phyloP scores from a whole-genome alignment of 2,797 vertebrate genomes.

The Ficedula albicollis region DNA sequence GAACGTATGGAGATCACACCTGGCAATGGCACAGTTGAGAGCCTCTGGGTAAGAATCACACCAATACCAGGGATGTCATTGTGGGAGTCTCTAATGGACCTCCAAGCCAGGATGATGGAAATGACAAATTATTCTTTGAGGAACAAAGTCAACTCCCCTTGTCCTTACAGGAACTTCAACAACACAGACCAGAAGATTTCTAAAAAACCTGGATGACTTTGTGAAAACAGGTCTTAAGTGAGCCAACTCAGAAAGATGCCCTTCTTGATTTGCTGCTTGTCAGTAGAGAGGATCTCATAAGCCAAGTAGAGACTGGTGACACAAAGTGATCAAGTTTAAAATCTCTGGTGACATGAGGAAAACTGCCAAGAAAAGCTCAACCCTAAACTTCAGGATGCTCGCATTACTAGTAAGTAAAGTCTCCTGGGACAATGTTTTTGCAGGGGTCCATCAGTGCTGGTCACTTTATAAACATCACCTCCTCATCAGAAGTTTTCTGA shows the following conservation, averaged over 20 bases:
- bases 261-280: neutral
- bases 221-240: neutral
- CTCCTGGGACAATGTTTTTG: neutral
- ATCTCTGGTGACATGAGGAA: neutral
- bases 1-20: neutral
- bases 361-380: neutral
- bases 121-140: neutral
- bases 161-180: neutral
- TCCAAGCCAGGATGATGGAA: neutral
- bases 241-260: neutral
- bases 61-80: neutral
- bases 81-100: neutral
- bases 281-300: neutral
- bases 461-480: neutral
- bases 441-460: neutral
- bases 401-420: neutral
- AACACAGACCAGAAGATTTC: neutral
- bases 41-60: neutral
- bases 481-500: neutral
- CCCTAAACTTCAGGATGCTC: neutral
- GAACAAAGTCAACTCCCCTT: neutral
- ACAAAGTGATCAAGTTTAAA: neutral
- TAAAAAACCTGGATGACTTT: neutral
- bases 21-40: neutral
- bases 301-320: neutral